A percentile compares a stretch with the other conserved stretches of the same genome.
Conservation (phyloP, 2,113 vertebrate genomes). For the Rattus rattus region DNA sequence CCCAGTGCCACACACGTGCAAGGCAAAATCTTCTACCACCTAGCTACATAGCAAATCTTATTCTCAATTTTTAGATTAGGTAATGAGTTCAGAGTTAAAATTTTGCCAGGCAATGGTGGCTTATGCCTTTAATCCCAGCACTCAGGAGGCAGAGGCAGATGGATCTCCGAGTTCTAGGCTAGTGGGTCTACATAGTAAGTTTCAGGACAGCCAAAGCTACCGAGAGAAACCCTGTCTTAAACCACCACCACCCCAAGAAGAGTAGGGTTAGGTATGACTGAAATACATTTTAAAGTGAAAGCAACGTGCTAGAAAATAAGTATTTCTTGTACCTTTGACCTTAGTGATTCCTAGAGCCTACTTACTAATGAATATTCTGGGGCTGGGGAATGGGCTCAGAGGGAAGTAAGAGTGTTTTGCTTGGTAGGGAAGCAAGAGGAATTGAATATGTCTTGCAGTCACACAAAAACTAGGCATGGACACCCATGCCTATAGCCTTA, state of each 20-base stretch:
- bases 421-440: not conserved
- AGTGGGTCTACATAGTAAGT: not conserved
- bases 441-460: not conserved
- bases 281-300: not conserved
- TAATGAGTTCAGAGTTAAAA: not conserved
- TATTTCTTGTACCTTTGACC: not conserved
- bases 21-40: not conserved
- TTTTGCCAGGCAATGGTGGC: not conserved
- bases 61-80: not conserved
- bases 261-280: not conserved
- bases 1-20: not conserved
- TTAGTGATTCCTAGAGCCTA: not conserved
- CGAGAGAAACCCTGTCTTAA: not conserved
- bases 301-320: not conserved
- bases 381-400: not conserved
- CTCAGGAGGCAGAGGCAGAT: not conserved
- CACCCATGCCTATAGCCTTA: not conserved
- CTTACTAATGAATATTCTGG: not conserved
- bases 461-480: not conserved
- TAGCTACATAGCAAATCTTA: not conserved
- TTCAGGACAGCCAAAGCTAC: not conserved
- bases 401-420: not conserved
- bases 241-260: not conserved
- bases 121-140: not conserved
- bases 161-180: not conserved